These are phyloP conservation scores for crab-eating macaque (Macaca fascicularis) DNA, from an alignment of 2,113 vertebrate genomes.

Conservation along the genomic window T2T-MFA8v1.1 NC_088376.1:134859501-134860000, in stretches of 20 bases:
- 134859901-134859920: neutral
- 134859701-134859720: neutral
- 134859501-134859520: neutral
- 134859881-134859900: fast-evolving
- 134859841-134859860: neutral
- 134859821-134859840: no score
- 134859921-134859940: neutral
- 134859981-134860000: neutral
- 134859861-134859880: neutral
- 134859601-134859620: neutral
- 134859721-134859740: neutral
- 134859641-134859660: neutral
- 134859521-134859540: neutral
- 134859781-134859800: neutral
- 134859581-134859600: neutral
- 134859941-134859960: neutral
- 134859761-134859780: neutral
- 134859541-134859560: neutral
- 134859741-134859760: neutral
- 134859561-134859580: neutral
- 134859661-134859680: no score
- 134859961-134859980: neutral
- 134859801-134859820: neutral
- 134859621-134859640: neutral
- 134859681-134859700: neutral